phyloP scores from a whole-genome alignment of 2,113 vertebrate species.

The Plecturocebus donacophilus region DNA sequence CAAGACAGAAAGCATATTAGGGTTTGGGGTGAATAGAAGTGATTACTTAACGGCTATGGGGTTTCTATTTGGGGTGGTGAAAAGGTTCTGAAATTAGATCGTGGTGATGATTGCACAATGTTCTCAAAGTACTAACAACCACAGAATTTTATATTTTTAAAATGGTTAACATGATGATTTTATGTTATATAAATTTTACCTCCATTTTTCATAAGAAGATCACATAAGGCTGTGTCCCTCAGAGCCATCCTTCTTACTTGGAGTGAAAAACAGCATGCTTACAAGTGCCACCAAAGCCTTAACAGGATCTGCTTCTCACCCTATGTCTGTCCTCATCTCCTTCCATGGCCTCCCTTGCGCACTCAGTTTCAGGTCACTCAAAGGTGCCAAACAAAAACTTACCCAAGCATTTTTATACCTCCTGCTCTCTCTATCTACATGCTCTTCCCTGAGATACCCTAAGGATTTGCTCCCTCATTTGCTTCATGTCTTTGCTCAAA shows the following conservation, averaged over 20 bases:
- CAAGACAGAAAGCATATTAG: not conserved
- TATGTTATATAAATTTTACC: conserved; percentile 11
- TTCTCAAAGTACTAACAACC: conserved; percentile 29
- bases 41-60: not conserved
- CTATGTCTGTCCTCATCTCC: not conserved
- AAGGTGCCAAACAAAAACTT: conserved; percentile 21
- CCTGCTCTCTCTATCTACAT: not conserved
- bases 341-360: not conserved
- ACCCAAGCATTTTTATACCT: not conserved
- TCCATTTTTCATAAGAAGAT: not conserved
- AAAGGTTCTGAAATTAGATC: conserved; percentile 15
- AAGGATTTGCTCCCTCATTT: not conserved
- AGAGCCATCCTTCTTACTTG: not conserved
- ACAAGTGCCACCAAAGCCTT: not conserved
- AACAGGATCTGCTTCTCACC: not conserved
- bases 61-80: not conserved
- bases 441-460: not conserved
- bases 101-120: not conserved
- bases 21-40: not conserved
- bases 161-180: not conserved
- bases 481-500: conserved; percentile 41
- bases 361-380: not conserved
- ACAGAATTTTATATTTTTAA: not conserved
- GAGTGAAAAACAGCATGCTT: not conserved
- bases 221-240: not conserved